Evolutionary conservation across 2,797 vertebrate species (phyloP).

Genomic region (Otolemur crassicaudatus): DNA sequence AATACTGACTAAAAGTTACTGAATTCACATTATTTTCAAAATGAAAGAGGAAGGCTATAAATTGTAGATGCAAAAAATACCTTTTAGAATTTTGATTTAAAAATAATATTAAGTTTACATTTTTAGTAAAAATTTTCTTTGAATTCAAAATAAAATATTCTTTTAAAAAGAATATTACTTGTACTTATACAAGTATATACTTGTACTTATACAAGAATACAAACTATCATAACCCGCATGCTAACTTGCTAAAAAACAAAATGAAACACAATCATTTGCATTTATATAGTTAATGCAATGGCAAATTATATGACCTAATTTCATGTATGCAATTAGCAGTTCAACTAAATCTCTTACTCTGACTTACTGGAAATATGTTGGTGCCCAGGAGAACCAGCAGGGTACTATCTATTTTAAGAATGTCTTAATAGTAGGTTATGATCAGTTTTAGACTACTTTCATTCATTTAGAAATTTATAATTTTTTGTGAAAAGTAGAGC

Average conservation of each 20-base stretch:
- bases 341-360: conserved; percentile 9
- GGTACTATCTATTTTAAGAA: conserved; percentile 56
- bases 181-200: too few relatives aligned
- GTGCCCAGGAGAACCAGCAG: conserved; percentile 23
- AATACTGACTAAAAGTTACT: background rate
- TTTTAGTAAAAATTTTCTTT: background rate
- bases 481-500: background rate
- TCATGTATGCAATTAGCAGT: conserved; percentile 39
- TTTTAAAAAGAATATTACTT: background rate
- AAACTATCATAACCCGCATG: background rate
- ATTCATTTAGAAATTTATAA: conserved; percentile 46
- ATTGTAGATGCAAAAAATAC: background rate
- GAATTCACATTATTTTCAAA: background rate
- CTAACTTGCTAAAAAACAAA: conserved; percentile 41
- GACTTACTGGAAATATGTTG: conserved; percentile 34
- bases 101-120: background rate
- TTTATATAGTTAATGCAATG: conserved; percentile 14
- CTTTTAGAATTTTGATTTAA: background rate
- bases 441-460: conserved; percentile 13
- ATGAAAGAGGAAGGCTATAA: background rate
- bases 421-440: conserved; percentile 48
- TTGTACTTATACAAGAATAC: background rate
- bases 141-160: background rate
- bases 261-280: background rate
- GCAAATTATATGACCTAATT: conserved; percentile 56